Conservation (phyloP, 1,140 invertebrate species). For the Drosophila navojoa region DNA sequence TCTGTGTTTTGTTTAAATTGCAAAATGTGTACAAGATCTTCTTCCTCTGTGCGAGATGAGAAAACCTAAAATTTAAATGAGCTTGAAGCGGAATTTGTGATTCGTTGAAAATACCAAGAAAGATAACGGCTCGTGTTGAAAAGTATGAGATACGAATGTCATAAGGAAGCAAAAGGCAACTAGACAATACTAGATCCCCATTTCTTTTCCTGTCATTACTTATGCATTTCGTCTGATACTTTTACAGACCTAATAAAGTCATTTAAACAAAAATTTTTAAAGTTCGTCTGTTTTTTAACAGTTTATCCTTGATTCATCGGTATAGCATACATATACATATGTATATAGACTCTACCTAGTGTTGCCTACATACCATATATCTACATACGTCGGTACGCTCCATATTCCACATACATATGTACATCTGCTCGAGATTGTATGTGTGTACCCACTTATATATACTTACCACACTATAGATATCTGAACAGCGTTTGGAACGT, state of each 20-base stretch:
- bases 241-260: not conserved
- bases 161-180: not conserved
- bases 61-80: not conserved
- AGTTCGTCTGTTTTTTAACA: not conserved
- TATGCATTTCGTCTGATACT: too few relatives aligned
- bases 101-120: not conserved
- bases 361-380: not conserved
- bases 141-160: not conserved
- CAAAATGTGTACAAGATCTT: conserved; percentile 24
- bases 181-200: too few relatives aligned
- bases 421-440: not conserved
- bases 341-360: too few relatives aligned
- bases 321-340: not conserved
- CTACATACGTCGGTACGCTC: conserved; percentile 8
- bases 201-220: too few relatives aligned
- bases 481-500: conserved; percentile 28
- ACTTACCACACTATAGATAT: conserved; percentile 4
- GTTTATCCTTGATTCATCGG: not conserved
- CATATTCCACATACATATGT: conserved; percentile 12
- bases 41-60: not conserved
- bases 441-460: conserved; percentile 5
- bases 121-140: too few relatives aligned
- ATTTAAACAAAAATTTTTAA: not conserved
- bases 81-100: not conserved
- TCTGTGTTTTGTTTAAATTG: conserved; percentile 30